These are phyloP conservation scores for Meloidogyne hapla DNA, from an alignment of 1,140 invertebrate genomes.

Conservation along the genomic window DNA sequence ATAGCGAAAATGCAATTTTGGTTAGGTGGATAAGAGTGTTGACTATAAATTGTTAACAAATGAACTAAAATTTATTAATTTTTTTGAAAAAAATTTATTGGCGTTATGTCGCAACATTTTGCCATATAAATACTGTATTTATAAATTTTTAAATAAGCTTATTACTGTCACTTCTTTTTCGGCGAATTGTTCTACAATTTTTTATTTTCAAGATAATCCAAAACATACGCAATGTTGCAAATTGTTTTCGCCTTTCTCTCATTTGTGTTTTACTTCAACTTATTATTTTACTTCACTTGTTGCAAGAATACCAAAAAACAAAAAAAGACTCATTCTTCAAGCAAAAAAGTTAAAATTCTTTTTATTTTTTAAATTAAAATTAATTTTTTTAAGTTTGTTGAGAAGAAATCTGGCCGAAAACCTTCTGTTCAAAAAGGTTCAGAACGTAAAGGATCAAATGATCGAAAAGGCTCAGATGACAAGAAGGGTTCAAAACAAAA, in stretches of 20 bases:
- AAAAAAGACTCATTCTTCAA: neutral
- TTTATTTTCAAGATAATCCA: neutral
- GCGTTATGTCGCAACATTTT: too few relatives aligned
- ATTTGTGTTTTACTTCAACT: neutral
- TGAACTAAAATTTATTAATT: too few relatives aligned
- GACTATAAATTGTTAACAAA: too few relatives aligned
- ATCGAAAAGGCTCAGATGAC: neutral
- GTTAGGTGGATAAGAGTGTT: too few relatives aligned
- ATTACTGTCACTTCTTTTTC: too few relatives aligned
- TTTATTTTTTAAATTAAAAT: too few relatives aligned
- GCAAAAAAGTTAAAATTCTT: neutral
- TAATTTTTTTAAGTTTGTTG: neutral
- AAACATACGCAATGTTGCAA: neutral
- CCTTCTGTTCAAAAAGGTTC: neutral
- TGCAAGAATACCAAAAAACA: neutral
- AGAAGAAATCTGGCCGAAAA: neutral
- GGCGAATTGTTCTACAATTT: too few relatives aligned
- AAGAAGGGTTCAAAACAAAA: neutral
- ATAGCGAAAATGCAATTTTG: too few relatives aligned
- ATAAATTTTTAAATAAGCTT: too few relatives aligned
- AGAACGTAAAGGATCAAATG: neutral
- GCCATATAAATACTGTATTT: too few relatives aligned
- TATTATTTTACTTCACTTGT: neutral
- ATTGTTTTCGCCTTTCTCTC: neutral
- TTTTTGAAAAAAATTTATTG: too few relatives aligned